phyloP scores from a whole-genome alignment of 2,797 vertebrate genomes.

The Sciaenops ocellatus region DNA sequence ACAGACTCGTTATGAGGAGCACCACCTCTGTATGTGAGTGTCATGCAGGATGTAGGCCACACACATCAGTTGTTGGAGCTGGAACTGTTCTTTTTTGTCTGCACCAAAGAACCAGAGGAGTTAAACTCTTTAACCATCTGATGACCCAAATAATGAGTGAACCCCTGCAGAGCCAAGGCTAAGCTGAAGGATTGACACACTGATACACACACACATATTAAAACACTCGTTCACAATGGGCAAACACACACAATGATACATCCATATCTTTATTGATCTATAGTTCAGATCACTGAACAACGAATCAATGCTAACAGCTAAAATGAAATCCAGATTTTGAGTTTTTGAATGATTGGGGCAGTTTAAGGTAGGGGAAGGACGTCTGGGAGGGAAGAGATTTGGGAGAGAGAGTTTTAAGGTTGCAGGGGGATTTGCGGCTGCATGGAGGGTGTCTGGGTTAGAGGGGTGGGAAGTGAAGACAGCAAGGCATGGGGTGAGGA shows the following conservation, averaged over 20 bases:
- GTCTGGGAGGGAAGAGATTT: conserved; percentile 45
- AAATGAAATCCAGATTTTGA: too few species aligned
- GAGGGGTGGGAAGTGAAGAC: background rate
- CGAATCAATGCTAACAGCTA: too few species aligned
- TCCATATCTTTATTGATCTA: background rate
- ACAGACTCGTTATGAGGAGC: background rate
- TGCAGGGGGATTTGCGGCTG: conserved; percentile 62
- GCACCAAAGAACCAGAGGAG: conserved; percentile 42
- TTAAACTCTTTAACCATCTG: conserved; percentile 64
- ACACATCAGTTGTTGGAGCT: conserved; percentile 28
- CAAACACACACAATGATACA: background rate
- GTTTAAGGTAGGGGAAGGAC: background rate
- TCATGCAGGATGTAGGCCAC: conserved; percentile 44
- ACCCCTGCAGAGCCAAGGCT: conserved; percentile 65
- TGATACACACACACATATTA: conserved; percentile 44
- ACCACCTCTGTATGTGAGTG: conserved; percentile 2
- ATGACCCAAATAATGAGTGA: conserved; percentile 75
- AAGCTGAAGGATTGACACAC: conserved; percentile 69
- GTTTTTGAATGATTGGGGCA: too few species aligned
- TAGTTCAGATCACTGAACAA: background rate
- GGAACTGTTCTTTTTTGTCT: conserved; percentile 18
- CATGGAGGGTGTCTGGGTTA: conserved; percentile 76
- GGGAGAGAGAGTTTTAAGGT: conserved; percentile 51
- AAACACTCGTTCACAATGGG: background rate
- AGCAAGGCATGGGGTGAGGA: conserved; percentile 12